phyloP scores from a whole-genome alignment of 2,113 vertebrate genomes.

The Solea senegalensis region DNA sequence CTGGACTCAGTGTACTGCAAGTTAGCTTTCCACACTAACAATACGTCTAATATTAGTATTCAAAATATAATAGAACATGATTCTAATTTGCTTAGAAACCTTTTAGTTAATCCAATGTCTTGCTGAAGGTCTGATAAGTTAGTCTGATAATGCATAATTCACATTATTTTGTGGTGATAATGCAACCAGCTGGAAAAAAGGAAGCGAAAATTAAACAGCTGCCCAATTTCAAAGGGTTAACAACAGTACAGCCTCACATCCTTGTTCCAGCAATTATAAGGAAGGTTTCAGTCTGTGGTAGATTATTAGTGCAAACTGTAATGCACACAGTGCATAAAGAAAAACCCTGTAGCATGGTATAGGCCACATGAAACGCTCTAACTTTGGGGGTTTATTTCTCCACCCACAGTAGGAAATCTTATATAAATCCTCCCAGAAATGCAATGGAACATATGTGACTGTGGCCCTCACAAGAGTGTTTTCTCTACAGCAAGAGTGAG shows the following conservation, averaged over 20 bases:
- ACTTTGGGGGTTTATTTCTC: conserved; percentile 26
- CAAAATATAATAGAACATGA: background rate
- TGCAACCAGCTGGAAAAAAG: conserved; percentile 17
- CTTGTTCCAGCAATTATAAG: conserved; percentile 31
- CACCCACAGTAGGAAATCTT: conserved; percentile 42
- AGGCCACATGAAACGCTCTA: conserved; percentile 29
- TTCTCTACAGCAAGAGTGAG: background rate
- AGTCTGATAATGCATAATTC: too few relatives aligned
- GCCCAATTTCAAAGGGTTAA: conserved; percentile 28
- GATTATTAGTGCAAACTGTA: conserved; percentile 49
- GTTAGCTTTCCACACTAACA: background rate
- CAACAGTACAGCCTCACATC: conserved; percentile 6
- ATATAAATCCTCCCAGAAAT: conserved; percentile 32
- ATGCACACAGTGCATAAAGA: conserved; percentile 25
- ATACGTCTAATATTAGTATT: background rate
- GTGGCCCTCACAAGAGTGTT: background rate
- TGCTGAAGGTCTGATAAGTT: too few relatives aligned
- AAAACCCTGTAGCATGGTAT: conserved; percentile 22
- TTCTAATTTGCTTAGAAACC: background rate
- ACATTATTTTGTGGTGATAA: background rate
- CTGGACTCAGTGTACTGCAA: background rate
- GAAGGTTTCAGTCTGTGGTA: conserved; percentile 30
- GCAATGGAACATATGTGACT: conserved; percentile 16
- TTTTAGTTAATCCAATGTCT: background rate
- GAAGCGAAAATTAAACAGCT: conserved; percentile 11